Conservation (phyloP, 1,140 invertebrate species). For the Littorina saxatilis region DNA sequence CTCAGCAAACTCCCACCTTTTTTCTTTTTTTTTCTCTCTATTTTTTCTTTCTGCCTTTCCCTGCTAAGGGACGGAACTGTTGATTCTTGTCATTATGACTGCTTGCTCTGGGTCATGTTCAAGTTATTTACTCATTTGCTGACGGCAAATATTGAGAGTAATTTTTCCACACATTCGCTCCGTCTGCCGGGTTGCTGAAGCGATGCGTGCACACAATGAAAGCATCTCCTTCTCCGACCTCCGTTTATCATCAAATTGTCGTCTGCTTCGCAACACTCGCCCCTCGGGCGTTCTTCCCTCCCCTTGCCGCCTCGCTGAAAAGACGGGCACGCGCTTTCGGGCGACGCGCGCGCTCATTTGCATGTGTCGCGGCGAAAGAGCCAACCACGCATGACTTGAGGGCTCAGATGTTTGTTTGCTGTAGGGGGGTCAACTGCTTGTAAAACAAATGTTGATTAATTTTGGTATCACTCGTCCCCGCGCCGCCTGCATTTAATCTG, state of each 20-base stretch:
- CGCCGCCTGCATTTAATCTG: not conserved
- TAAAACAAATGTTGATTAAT: slow-evolving; percentile 40
- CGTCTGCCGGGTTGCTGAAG: not conserved
- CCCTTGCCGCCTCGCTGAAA: not conserved
- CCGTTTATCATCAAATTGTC: slow-evolving; percentile 38
- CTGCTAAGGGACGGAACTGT: slow-evolving; percentile 10
- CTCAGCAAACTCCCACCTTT: not conserved
- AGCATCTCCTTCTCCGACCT: not conserved
- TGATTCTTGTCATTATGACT: not conserved
- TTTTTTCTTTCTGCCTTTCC: not conserved
- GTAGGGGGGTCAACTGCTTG: slow-evolving; percentile 20
- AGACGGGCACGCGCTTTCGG: slow-evolving; percentile 25
- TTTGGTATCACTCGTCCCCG: not conserved
- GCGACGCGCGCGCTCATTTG: slow-evolving; percentile 38
- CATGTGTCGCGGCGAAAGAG: slow-evolving; percentile 30
- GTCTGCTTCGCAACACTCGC: slow-evolving; percentile 16
- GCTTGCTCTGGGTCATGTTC: not conserved
- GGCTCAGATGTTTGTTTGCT: not conserved
- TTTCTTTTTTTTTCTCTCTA: not conserved
- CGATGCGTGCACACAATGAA: slow-evolving; percentile 17
- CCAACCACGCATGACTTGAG: slow-evolving; percentile 29
- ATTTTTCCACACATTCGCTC: slow-evolving; percentile 29
- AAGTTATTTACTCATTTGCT: slow-evolving; percentile 5
- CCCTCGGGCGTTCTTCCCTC: slow-evolving; percentile 6
- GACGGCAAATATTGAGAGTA: slow-evolving; percentile 24